Percentiles rank a stretch among this genome's conserved stretches.
Conservation (phyloP, 2,888 invertebrate species). For the Eurytoma californica region DNA sequence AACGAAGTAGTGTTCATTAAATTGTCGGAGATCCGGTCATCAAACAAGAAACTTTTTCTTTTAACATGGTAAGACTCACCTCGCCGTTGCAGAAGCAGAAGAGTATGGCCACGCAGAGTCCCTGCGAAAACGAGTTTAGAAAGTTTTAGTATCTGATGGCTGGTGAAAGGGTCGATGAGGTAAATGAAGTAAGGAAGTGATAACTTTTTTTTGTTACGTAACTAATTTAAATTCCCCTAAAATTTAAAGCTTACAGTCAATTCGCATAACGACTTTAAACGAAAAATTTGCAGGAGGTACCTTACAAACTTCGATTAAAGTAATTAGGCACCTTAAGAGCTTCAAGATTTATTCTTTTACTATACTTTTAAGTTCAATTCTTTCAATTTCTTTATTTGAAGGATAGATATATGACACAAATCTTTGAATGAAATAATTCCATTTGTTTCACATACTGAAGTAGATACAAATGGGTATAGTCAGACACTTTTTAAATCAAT, state of each 20-base stretch:
- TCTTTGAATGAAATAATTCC: no score
- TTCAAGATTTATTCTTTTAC: no score
- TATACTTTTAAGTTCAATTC: no score
- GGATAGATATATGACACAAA: no score
- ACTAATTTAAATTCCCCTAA: slow-evolving; percentile 41
- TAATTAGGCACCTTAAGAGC: no score
- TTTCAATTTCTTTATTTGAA: no score
- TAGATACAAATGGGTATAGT: no score
- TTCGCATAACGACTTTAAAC: slow-evolving; percentile 12
- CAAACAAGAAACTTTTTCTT: neutral
- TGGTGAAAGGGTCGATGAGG: neutral
- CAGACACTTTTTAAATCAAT: no score
- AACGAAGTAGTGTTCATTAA: no score
- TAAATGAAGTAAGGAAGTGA: neutral
- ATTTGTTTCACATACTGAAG: no score
- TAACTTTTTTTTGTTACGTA: neutral
- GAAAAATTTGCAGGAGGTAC: slow-evolving; percentile 21
- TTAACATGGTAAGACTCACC: slow-evolving; percentile 78
- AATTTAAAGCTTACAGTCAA: neutral
- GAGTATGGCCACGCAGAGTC: slow-evolving; percentile 92
- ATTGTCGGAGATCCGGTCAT: neutral
- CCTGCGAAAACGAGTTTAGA: slow-evolving; percentile 79
- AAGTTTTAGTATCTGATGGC: slow-evolving; percentile 39
- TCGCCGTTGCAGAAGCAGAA: slow-evolving; percentile 97
- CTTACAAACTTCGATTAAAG: neutral